Evolutionary conservation across 2,888 invertebrate genomes (phyloP).

Genomic region (Hyalella azteca): DNA sequence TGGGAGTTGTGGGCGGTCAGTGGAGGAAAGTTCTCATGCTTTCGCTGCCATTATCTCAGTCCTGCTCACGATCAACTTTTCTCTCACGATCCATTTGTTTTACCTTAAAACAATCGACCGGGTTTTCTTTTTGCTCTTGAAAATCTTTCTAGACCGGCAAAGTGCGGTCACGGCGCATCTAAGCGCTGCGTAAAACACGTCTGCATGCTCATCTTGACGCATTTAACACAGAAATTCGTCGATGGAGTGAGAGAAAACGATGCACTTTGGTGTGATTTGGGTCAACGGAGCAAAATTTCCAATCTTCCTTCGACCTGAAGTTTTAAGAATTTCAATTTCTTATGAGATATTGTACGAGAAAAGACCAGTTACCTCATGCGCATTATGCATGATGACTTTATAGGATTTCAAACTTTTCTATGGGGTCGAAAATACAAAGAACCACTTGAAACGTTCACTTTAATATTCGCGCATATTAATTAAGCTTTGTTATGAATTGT

Average conservation of each 20-base stretch:
- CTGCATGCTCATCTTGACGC: neutral
- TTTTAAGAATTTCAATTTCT: no score
- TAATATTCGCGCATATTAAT: no score
- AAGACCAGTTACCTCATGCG: no score
- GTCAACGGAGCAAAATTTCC: neutral
- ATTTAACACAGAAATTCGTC: constrained; percentile 3
- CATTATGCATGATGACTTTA: no score
- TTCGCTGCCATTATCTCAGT: neutral
- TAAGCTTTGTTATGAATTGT: no score
- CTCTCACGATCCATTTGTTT: constrained; percentile 23
- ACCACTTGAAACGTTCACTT: no score
- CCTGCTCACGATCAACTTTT: neutral
- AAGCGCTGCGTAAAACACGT: neutral
- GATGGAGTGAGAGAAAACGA: neutral
- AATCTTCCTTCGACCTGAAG: no score
- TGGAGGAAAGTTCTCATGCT: neutral
- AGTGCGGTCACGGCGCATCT: neutral
- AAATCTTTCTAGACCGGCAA: neutral
- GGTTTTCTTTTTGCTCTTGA: constrained; percentile 18
- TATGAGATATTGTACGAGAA: no score
- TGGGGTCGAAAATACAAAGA: no score
- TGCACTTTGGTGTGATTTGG: no score
- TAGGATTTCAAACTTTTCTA: no score
- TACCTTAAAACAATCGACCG: constrained; percentile 11
- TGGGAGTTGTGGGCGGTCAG: neutral